Base-by-base conservation (phyloP, 2,113 vertebrate genomes). In the Hoplias malabaricus region DNA sequence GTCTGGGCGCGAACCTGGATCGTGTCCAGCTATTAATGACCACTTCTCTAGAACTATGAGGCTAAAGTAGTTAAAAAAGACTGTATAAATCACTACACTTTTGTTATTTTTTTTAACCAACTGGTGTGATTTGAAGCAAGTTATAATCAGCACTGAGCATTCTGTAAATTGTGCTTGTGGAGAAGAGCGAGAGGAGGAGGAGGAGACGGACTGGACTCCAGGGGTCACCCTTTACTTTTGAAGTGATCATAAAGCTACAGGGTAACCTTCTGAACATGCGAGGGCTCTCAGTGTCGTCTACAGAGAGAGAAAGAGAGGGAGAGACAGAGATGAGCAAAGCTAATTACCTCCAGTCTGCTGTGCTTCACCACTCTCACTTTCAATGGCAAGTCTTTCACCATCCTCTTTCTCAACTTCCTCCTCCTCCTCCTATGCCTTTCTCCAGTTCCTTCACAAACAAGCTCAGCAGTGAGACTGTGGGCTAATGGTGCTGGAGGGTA, bases 281-380 rank as follows among this genome's bases (percentile, higher is more conserved):
- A n/a, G n/a, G n/a, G n/a, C n/a, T n/a, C n/a, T n/a, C n/a, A n/a
- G n/a, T n/a, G n/a, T n/a, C n/a, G n/a, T n/a, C n/a, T n/a, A n/a
- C n/a, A n/a, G n/a, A n/a, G n/a, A n/a, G n/a, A n/a, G n/a, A n/a
- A n/a, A 61, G 2, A 11, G 2, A 27, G 9, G 6, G 29, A 46
- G 25, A 29, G 5, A 14, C 0, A 27, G 10, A 4, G 21, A 34
- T 40, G 3, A 1, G 16, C 21, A 23, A 33, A 1, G 42, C 69
- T 90, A 93, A 92, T 94, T 93, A 94, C 73, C 54, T 36, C 92
- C 92, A 87, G 89, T 84, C 89, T 89, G 81, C 90, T 88, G 86
- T 93, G 84, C 77, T 92, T 94, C 83, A 95, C 92, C 80, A 94
- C 92, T 87, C 92, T 91, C 86, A 94, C 90, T 89, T 95, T 94